These are phyloP conservation scores for Peromyscus aztecus DNA, from an alignment of 2,797 vertebrate species.

Conservation along the genomic window DNA sequence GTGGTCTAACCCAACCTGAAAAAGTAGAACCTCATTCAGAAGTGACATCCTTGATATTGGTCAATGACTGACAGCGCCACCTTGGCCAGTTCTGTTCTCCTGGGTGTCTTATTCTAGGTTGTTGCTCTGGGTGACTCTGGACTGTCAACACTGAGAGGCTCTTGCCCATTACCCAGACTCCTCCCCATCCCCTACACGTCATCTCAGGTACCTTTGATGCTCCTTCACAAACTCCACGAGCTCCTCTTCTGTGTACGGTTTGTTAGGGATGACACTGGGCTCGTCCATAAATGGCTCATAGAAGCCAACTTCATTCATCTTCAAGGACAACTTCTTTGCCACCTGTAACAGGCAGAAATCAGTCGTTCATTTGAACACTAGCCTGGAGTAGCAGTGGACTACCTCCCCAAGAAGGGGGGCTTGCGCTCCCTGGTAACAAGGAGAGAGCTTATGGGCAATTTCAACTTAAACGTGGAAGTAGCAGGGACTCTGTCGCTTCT, in stretches of 20 bases:
- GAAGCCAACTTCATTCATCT: constrained; percentile 98
- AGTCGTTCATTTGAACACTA: background rate
- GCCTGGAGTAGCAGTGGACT: background rate
- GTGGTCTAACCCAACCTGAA: background rate
- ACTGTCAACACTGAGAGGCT: background rate
- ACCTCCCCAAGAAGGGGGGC: fast-evolving
- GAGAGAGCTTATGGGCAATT: background rate
- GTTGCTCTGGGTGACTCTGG: background rate
- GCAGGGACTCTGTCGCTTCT: background rate
- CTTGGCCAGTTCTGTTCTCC: background rate
- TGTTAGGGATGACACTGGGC: constrained; percentile 94
- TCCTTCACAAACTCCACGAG: constrained; percentile 95
- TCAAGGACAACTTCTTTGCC: constrained; percentile 96
- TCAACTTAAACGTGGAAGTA: background rate
- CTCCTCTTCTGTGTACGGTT: constrained; percentile 94
- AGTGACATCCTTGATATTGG: background rate
- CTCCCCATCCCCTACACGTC: background rate
- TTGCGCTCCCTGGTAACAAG: background rate
- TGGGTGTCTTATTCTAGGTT: background rate
- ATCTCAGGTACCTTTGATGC: constrained; percentile 91
- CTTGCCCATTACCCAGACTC: background rate
- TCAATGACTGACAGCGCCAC: background rate
- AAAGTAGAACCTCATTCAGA: background rate
- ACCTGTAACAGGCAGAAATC: constrained; percentile 89
- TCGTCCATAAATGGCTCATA: constrained; percentile 99